Evolutionary conservation across 2,797 vertebrate species (phyloP).

Genomic region (Periophthalmus magnuspinnatus): DNA sequence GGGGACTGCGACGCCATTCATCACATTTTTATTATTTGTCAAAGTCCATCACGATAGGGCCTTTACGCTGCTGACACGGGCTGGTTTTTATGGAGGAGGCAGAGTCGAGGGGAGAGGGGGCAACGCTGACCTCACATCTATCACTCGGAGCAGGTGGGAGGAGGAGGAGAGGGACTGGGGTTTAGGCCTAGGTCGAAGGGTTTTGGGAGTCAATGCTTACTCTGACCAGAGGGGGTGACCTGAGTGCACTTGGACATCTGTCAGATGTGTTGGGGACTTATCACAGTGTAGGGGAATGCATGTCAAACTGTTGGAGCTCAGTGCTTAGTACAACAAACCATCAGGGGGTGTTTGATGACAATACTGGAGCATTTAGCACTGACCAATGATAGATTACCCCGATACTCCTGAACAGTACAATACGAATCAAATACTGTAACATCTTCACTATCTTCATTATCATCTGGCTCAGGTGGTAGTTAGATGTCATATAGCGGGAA

Average conservation of each 20-base stretch:
- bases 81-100: slow-evolving; percentile 36
- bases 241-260: slow-evolving; percentile 34
- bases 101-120: not conserved
- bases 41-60: slow-evolving; percentile 51
- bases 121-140: slow-evolving; percentile 11
- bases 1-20: slow-evolving; percentile 60
- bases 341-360: not conserved
- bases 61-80: slow-evolving; percentile 42
- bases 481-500: not conserved
- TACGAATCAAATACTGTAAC: not conserved
- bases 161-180: not conserved
- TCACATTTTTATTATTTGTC: slow-evolving; percentile 66
- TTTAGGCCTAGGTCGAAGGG: not conserved
- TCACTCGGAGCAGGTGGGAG: not conserved
- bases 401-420: not conserved
- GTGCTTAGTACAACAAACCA: not conserved
- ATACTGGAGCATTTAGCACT: not conserved
- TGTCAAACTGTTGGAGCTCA: slow-evolving; percentile 30
- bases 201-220: not conserved
- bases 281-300: slow-evolving; percentile 39
- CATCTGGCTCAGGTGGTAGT: not conserved
- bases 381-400: not conserved
- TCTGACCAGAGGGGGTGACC: not conserved
- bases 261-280: slow-evolving; percentile 29
- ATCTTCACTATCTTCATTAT: not conserved